phyloP scores from a whole-genome alignment of 2,888 invertebrate genomes.

The Zootermopsis nevadensis region DNA sequence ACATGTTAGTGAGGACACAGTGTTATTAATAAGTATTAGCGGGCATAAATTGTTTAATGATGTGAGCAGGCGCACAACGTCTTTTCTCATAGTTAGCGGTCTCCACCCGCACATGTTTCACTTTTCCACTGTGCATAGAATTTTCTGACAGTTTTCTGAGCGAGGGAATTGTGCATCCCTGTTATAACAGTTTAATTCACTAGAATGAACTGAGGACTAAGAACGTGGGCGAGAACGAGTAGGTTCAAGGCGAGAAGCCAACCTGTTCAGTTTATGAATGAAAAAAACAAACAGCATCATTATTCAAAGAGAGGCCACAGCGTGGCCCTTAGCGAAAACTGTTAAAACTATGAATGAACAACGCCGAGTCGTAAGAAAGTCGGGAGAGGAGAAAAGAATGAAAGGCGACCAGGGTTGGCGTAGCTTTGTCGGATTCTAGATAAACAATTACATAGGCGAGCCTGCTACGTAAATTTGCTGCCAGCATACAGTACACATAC shows the following conservation, averaged over 20 bases:
- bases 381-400: neutral
- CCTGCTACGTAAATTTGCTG: too few relatives aligned
- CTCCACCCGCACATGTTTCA: neutral
- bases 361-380: neutral
- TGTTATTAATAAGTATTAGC: too few relatives aligned
- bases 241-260: neutral
- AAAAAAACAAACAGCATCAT: conserved; percentile 34
- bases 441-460: too few relatives aligned
- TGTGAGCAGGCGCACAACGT: too few relatives aligned
- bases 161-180: neutral
- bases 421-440: too few relatives aligned
- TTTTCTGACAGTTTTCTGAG: neutral
- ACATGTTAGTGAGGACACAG: too few relatives aligned
- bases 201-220: neutral
- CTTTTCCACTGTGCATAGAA: neutral
- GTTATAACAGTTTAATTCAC: neutral
- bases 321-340: neutral
- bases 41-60: too few relatives aligned
- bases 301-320: conserved; percentile 27
- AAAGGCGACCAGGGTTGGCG: neutral
- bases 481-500: too few relatives aligned
- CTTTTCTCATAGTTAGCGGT: too few relatives aligned
- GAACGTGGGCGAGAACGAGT: neutral
- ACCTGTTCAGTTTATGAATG: conserved; percentile 38
- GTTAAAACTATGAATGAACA: neutral